These are phyloP conservation scores for Drosophila sturtevanti DNA, from an alignment of 1,140 invertebrate species.

Conservation along the genomic window DNA sequence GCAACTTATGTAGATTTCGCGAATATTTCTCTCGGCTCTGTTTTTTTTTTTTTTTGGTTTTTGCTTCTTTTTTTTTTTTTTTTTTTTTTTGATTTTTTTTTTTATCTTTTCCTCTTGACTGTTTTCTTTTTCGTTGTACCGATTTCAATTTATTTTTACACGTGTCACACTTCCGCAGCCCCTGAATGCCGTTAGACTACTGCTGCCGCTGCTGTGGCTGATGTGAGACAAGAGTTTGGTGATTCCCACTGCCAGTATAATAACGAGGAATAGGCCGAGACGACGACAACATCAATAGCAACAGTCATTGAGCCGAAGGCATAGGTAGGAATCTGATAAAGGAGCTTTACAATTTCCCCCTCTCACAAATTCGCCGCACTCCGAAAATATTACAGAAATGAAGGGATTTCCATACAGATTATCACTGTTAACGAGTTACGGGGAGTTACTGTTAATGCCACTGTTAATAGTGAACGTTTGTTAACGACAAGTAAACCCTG, in stretches of 20 bases:
- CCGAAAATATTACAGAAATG: constrained; percentile 41
- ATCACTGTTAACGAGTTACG: neutral
- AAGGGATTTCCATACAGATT: constrained; percentile 2
- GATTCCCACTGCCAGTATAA: constrained; percentile 42
- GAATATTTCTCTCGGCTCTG: constrained; percentile 12
- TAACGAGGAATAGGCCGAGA: constrained; percentile 5
- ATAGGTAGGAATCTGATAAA: constrained; percentile 9
- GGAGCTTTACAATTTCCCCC: neutral
- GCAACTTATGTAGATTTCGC: constrained; percentile 9
- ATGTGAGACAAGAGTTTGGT: constrained; percentile 17
- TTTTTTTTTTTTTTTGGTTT: neutral
- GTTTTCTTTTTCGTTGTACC: constrained; percentile 11
- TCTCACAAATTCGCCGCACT: constrained; percentile 59
- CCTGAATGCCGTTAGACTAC: constrained; percentile 58
- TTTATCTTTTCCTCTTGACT: constrained; percentile 15
- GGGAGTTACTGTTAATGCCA: neutral
- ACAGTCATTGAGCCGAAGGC: constrained; percentile 14
- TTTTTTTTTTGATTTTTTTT: neutral
- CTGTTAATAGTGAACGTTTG: neutral
- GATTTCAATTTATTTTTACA: constrained; percentile 31
- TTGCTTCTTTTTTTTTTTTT: too few relatives aligned
- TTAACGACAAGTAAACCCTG: neutral
- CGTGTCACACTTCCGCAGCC: constrained; percentile 64
- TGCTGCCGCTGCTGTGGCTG: constrained; percentile 29
- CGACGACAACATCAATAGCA: constrained; percentile 38